Base-by-base conservation (phyloP, 2,113 vertebrate genomes). In the Caranx melampygus region DNA sequence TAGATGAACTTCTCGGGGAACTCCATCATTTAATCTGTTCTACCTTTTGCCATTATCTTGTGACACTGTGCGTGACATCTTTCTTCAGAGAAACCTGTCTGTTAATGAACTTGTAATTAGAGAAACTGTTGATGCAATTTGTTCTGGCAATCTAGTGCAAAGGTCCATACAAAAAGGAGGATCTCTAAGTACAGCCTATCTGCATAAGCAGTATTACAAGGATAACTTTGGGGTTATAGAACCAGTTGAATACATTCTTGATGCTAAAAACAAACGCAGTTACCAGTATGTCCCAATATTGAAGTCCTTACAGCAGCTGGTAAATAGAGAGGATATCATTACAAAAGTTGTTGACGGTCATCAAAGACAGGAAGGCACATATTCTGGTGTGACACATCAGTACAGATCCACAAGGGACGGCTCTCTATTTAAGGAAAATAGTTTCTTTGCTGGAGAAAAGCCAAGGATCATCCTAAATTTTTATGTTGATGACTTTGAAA, bases 191-290 rank as follows among this genome's bases (percentile, higher is more conserved):
- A 75, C 51, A 2, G 21, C n/a, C 1, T 37, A 65, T 64, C 45
- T 54, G 26, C 16, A 11, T n/a, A 54, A 45, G 49, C 60, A 66
- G 31, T 76, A 49, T 21, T 67, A 82, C 42, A 49, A 79, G 42
- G n/a, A 79, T 3, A 6, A 65, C 8, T 47, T 72, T 5, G 6
- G 72, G 35, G 76, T 75, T 69, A 3, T 72, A 64, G 31, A 82
- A 34, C 65, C 72, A 62, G 14, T 70, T 62, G 51, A 79, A 74
- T 74, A 74, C n/a, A 62, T n/a, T n/a, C n/a, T n/a, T n/a, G n/a
- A n/a, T n/a, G n/a, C n/a, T n/a, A n/a, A n/a, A n/a, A n/a, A n/a
- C 8, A 74, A 68, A 54, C 21, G 8, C 59, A 65, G 62, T 35
- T 67, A 74, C 20, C 71, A 81, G 26, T 75, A 81, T 61, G 35